Evolutionary conservation across 2,797 vertebrate genomes (phyloP), one percentile per base, ranked within the genome.

Genomic region (Calcarius lapponicus): DNA sequence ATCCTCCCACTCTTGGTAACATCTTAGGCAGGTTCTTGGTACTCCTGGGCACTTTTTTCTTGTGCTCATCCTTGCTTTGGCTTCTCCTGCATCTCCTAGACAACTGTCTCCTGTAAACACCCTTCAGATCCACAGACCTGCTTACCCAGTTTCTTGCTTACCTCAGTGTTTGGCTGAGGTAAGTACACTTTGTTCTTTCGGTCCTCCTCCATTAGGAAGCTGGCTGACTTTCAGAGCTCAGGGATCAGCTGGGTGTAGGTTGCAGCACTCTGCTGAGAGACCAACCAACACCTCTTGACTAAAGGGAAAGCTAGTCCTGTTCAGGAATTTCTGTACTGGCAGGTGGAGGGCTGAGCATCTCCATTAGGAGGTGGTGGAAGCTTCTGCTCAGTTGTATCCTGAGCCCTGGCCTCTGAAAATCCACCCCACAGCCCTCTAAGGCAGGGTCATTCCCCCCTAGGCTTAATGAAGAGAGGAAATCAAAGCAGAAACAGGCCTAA

Each of bases 121-220:
- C 73, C 62, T 88, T 29, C 48, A 60, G 58, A 86, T 79, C 36
- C 48, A 42, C 70, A 90, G 91, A 90, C 85, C 92, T 93, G 90
- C 80, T 94, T 45, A 81, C 72, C 94, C 90, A 92, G 82, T 92
- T 81, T 90, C 38, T 31, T 45, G 66, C 81, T 96, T 86, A 70
- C 82, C 62, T 88, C 80, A 82, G 40, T 17, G 16, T 78, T 93
- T 79, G 71, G 62, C 87, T 94, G 70, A 88, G 54, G 69, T 83
- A 40, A 70, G 76, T 31, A 91, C 48, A 25, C 28, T 56, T 83
- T 88, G 89, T 96, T 92, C 88, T 83, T n/a, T 66, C 0, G 0
- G 34, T 75, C 43, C 73, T 92, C 57, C 93, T 86, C 91, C 0
- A 0, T 88, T 93, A 82, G 80, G 66, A 86, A 91, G 48, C 56